Conservation (phyloP, 2,797 vertebrate species). For the Xiphophorus birchmanni region DNA sequence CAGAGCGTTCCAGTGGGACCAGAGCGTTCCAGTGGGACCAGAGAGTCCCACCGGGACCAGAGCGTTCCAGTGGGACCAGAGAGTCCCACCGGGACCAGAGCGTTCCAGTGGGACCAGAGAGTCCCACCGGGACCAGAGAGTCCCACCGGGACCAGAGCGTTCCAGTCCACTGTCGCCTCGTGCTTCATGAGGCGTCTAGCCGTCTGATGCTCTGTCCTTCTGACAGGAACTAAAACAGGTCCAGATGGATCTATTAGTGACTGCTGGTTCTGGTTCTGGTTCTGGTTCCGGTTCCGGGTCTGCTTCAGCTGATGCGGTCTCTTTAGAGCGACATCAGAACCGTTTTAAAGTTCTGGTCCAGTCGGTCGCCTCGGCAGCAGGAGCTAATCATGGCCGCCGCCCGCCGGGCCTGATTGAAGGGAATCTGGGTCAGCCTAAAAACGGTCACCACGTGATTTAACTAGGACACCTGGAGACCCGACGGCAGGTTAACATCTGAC, state of each 20-base stretch:
- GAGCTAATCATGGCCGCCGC: too few species aligned
- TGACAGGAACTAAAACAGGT: not conserved
- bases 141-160: too few species aligned
- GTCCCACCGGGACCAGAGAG: too few species aligned
- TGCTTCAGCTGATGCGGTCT: not conserved
- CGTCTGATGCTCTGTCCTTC: too few species aligned
- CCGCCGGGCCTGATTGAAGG: constrained; percentile 60
- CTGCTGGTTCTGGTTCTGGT: not conserved
- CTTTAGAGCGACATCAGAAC: not conserved
- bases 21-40: too few species aligned
- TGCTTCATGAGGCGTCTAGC: not conserved
- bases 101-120: too few species aligned
- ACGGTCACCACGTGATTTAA: constrained; percentile 62
- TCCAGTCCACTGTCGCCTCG: not conserved
- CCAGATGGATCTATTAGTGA: not conserved
- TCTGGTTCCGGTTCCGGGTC: too few species aligned
- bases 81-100: too few species aligned
- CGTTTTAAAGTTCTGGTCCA: not conserved
- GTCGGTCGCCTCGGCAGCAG: not conserved
- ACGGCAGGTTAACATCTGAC: not conserved
- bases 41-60: too few species aligned
- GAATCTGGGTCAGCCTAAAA: constrained; percentile 74
- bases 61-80: too few species aligned
- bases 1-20: too few species aligned
- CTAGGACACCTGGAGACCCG: constrained; percentile 49